A percentile compares a stretch with the other conserved stretches of the same genome.
Evolutionary conservation across 2,113 vertebrate species (phyloP).

Genomic region (Galeopterus variegatus): DNA sequence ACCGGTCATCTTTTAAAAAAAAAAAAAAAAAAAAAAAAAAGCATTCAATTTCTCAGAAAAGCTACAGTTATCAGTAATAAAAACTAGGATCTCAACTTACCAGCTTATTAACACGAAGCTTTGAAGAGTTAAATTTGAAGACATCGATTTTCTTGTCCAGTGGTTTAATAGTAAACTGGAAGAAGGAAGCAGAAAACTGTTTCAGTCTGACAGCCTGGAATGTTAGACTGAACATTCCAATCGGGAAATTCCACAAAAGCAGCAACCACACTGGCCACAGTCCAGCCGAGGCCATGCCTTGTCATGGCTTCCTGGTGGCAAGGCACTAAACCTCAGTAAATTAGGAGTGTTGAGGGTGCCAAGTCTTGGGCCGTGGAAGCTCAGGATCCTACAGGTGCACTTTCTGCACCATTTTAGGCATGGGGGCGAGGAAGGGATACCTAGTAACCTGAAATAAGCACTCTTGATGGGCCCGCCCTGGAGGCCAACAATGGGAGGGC

Average conservation of each 20-base stretch:
- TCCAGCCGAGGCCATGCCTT: slow-evolving; percentile 37
- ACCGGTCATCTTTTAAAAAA: no score
- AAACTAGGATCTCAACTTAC: slow-evolving; percentile 89
- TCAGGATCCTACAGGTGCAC: background rate
- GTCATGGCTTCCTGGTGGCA: slow-evolving; percentile 36
- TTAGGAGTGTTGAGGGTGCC: background rate
- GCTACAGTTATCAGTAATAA: slow-evolving; percentile 43
- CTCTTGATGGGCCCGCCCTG: no score
- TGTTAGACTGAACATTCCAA: background rate
- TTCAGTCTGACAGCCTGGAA: slow-evolving; percentile 65
- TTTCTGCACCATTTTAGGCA: background rate
- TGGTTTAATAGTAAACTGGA: slow-evolving; percentile 98
- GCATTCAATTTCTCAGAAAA: background rate
- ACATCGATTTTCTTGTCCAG: slow-evolving; percentile 98
- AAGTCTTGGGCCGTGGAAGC: background rate
- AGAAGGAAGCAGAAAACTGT: slow-evolving; percentile 75
- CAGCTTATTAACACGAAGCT: slow-evolving; percentile 96
- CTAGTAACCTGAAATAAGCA: background rate
- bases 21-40: background rate
- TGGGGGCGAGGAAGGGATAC: background rate
- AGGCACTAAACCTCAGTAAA: background rate
- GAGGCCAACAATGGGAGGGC: background rate
- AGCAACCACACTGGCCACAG: background rate
- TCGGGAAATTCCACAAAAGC: background rate
- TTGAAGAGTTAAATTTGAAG: slow-evolving; percentile 98